Base-by-base conservation (phyloP, 2,113 vertebrate genomes). In the Cephalophus harveyi region DNA sequence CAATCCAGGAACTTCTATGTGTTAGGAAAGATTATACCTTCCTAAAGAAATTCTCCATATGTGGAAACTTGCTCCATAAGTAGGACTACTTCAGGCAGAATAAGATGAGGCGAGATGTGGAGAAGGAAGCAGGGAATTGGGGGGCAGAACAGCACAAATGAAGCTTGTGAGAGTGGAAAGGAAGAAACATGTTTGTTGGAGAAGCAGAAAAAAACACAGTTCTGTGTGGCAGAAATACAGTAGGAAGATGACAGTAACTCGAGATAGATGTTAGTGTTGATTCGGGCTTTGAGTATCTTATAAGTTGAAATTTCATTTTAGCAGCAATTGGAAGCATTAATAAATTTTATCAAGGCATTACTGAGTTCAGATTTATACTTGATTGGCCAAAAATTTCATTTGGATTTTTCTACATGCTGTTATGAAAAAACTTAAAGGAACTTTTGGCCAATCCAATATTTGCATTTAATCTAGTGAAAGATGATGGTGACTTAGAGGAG, bases 401-500 rank as follows among this genome's bases (percentile, higher is more conserved):
- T 3, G 6, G 23, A 40, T 76, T 43, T 43, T 43, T 27, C 40
- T 3, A 43, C 27, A 43, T 0, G 12, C 40, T 43, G 11, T 76
- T 76, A 71, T 40, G 11, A n/a, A 71, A 71, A 71, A 71, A 23
- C n/a, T 40, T 71, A 23, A 12, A 71, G 40, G 71, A 76, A 7
- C 3, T 43, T 76, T 43, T 76, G 6, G 40, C 12, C 6, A 40
- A 43, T 43, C 71, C 71, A 76, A 27, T 81, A 52, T 74, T 52
- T 89, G 15, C 23, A 67, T 5, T 83, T 59, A 16, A 8, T 87
- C 40, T 54, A 76, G 5, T 83, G 57, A 67, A 46, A 71, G 2
- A 79, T 60, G n/a, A 52, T 40, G 62, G 40, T 52, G 17, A 87
- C n/a, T 79, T 60, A 91, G 54, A 67, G 2, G 55, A 93, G n/a